Conservation (phyloP, 2,113 vertebrate genomes). For the Amblyopsis rosae region DNA sequence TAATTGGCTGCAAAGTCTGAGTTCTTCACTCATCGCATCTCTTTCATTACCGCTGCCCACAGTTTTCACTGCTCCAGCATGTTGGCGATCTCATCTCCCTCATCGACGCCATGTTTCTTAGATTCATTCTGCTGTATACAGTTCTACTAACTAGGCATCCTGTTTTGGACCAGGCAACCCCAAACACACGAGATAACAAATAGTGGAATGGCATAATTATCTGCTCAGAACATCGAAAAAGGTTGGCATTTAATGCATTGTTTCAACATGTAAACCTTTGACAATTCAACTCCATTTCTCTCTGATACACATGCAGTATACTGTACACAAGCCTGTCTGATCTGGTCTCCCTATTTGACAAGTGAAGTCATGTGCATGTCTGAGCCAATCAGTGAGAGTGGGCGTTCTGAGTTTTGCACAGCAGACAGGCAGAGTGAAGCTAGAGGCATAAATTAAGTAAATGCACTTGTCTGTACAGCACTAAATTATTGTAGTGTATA, state of each 20-base stretch:
- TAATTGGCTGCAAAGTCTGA: slow-evolving; percentile 58
- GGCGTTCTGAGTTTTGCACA: too few relatives aligned
- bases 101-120: neutral
- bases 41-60: slow-evolving; percentile 57
- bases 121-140: slow-evolving; percentile 5
- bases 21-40: slow-evolving; percentile 63
- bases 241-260: neutral
- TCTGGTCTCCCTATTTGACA: too few relatives aligned
- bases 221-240: neutral
- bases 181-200: neutral
- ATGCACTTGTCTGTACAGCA: too few relatives aligned
- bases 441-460: too few relatives aligned
- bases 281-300: neutral
- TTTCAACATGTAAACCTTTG: neutral
- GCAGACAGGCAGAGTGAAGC: too few relatives aligned
- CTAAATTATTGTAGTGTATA: too few relatives aligned
- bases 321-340: too few relatives aligned
- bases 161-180: neutral
- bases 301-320: too few relatives aligned
- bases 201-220: neutral
- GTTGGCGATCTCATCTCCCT: slow-evolving; percentile 24
- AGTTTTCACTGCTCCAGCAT: slow-evolving; percentile 45
- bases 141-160: neutral
- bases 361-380: too few relatives aligned
- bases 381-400: too few relatives aligned